These are phyloP conservation scores for Drosophila incognita DNA, from an alignment of 2,888 invertebrate genomes.

Conservation along the genomic window DNA sequence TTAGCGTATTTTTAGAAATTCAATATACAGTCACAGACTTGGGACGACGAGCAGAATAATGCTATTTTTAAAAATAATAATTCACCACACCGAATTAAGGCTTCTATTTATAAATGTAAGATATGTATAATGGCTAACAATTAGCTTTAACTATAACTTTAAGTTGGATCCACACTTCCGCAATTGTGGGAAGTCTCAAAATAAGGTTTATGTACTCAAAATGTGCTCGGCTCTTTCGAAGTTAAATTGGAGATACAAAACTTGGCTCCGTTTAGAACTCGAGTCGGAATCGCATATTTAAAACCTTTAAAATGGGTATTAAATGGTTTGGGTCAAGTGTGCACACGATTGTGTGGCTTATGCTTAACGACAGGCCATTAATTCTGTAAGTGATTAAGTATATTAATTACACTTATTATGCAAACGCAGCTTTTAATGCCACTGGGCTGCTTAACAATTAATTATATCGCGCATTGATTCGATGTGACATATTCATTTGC, in stretches of 20 bases:
- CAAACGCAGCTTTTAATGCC: slow-evolving; percentile 55
- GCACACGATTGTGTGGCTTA: slow-evolving; percentile 56
- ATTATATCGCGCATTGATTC: slow-evolving; percentile 46
- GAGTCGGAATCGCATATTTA: slow-evolving; percentile 21
- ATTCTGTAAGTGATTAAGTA: slow-evolving; percentile 62
- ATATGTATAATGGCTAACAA: slow-evolving; percentile 59
- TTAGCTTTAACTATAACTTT: slow-evolving; percentile 46
- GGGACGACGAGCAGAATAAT: slow-evolving; percentile 11
- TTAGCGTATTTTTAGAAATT: slow-evolving; percentile 52
- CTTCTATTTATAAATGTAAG: slow-evolving; percentile 70
- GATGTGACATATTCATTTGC: slow-evolving; percentile 34
- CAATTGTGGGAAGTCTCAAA: slow-evolving; percentile 50
- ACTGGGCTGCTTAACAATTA: slow-evolving; percentile 38
- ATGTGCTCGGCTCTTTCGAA: not conserved
- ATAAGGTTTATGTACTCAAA: not conserved
- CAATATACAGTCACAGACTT: slow-evolving; percentile 29
- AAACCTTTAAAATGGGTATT: slow-evolving; percentile 41
- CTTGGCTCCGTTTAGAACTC: slow-evolving; percentile 38
- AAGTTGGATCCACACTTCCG: slow-evolving; percentile 45
- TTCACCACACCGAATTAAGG: slow-evolving; percentile 49
- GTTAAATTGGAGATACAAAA: not conserved
- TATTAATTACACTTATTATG: slow-evolving; percentile 67
- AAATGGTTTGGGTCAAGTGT: slow-evolving; percentile 63
- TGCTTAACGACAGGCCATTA: slow-evolving; percentile 62
- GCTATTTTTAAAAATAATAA: slow-evolving; percentile 60